Conservation (phyloP, 2,888 invertebrate genomes). For the Byasa hedistus region DNA sequence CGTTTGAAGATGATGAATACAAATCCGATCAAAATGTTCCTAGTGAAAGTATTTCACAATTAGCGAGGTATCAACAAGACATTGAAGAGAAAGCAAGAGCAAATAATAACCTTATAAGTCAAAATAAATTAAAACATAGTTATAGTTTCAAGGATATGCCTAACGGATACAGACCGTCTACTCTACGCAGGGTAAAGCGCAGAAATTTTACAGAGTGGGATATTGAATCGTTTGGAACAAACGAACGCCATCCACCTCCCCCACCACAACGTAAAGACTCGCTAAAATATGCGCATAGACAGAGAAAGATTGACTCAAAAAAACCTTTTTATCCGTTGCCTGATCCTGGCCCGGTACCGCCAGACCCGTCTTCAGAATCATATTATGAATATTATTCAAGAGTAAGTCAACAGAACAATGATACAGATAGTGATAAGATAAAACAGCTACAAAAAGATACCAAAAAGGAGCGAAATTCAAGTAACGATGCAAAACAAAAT, state of each 20-base stretch:
- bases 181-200: slow-evolving; percentile 76
- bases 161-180: slow-evolving; percentile 82
- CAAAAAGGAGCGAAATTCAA: slow-evolving; percentile 52
- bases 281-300: slow-evolving; percentile 74
- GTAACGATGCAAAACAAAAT: slow-evolving; percentile 39
- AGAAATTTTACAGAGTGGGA: slow-evolving; percentile 81
- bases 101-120: slow-evolving; percentile 76
- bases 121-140: slow-evolving; percentile 76
- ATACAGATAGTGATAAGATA: slow-evolving; percentile 73
- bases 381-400: slow-evolving; percentile 77
- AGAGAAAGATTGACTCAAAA: slow-evolving; percentile 71
- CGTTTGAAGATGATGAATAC: slow-evolving; percentile 58
- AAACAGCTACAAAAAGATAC: slow-evolving; percentile 64
- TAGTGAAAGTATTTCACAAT: slow-evolving; percentile 72
- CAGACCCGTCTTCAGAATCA: slow-evolving; percentile 72
- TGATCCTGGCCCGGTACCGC: slow-evolving; percentile 71
- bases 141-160: slow-evolving; percentile 81
- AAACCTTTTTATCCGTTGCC: slow-evolving; percentile 68
- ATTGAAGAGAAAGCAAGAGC: slow-evolving; percentile 76
- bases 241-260: slow-evolving; percentile 62
- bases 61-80: slow-evolving; percentile 83
- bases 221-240: slow-evolving; percentile 64
- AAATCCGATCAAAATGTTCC: slow-evolving; percentile 57
- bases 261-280: slow-evolving; percentile 75
- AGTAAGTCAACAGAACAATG: slow-evolving; percentile 75